A percentile compares a stretch with the other conserved stretches of the same genome.
These are phyloP conservation scores for Carassius gibelio DNA, from an alignment of 2,113 vertebrate species.

Conservation along the genomic window DNA sequence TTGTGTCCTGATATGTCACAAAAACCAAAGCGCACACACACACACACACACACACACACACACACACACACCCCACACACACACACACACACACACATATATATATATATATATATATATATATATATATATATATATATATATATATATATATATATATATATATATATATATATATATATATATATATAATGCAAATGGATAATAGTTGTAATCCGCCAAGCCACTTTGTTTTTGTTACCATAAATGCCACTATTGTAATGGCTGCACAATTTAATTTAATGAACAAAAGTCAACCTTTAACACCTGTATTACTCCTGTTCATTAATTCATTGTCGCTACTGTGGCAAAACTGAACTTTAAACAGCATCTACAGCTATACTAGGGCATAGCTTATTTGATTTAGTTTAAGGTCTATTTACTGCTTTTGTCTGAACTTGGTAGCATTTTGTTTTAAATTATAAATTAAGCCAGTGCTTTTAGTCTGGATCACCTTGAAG, in stretches of 20 bases:
- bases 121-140: too few species aligned
- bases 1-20: too few species aligned
- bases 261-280: conserved; percentile 34
- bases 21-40: too few species aligned
- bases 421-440: conserved; percentile 8
- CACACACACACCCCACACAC: too few species aligned
- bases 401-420: not conserved
- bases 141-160: too few species aligned
- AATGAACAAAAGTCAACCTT: conserved; percentile 38
- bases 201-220: conserved; percentile 21
- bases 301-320: conserved; percentile 28
- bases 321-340: conserved; percentile 28
- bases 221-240: conserved; percentile 13
- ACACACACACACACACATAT: too few species aligned
- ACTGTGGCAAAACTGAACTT: conserved; percentile 28
- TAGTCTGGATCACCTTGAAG: not conserved
- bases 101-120: too few species aligned
- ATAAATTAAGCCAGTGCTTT: conserved; percentile 9
- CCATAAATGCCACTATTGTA: conserved; percentile 31
- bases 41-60: too few species aligned
- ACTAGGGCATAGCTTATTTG: conserved; percentile 17
- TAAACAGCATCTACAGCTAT: conserved; percentile 19
- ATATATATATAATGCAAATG: not conserved
- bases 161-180: too few species aligned
- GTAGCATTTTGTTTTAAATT: not conserved